These are phyloP conservation scores for Brienomyrus longianalis DNA, from an alignment of 2,113 vertebrate species.

Conservation along the genomic window DNA sequence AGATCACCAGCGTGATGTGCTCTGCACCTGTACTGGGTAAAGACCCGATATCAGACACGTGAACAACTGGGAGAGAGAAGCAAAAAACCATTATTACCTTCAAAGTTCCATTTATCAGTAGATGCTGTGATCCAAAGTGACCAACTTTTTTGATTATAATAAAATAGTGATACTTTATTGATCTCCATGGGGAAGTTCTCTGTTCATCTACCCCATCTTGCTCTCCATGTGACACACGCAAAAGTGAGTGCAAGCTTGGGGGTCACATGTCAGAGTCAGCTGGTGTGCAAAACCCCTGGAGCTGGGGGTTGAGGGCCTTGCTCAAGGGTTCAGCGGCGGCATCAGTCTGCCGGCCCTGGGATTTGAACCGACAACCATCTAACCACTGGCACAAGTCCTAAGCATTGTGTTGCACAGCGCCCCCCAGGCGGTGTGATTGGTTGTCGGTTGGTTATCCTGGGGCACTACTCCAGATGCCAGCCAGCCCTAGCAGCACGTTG, in stretches of 20 bases:
- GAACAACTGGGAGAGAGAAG: neutral
- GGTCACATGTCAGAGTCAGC: neutral
- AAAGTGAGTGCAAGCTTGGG: neutral
- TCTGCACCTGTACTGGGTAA: neutral
- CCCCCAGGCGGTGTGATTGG: neutral
- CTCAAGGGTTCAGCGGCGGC: neutral
- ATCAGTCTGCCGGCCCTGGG: neutral
- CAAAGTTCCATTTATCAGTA: neutral
- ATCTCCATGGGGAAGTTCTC: neutral
- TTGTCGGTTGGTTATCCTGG: neutral
- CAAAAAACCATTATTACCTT: neutral
- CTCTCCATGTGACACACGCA: neutral
- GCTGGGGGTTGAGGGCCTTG: neutral
- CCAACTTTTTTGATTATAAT: neutral
- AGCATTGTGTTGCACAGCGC: neutral
- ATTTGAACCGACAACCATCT: neutral
- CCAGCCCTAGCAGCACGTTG: neutral
- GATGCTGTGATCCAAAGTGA: neutral
- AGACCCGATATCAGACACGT: neutral
- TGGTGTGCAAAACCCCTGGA: neutral
- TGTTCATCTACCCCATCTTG: neutral
- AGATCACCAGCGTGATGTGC: neutral
- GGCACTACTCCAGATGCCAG: neutral
- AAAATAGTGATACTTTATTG: neutral
- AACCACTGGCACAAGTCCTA: neutral